Base-by-base conservation (phyloP, 2,888 invertebrate genomes). In the Choristoneura rosaceana region DNA sequence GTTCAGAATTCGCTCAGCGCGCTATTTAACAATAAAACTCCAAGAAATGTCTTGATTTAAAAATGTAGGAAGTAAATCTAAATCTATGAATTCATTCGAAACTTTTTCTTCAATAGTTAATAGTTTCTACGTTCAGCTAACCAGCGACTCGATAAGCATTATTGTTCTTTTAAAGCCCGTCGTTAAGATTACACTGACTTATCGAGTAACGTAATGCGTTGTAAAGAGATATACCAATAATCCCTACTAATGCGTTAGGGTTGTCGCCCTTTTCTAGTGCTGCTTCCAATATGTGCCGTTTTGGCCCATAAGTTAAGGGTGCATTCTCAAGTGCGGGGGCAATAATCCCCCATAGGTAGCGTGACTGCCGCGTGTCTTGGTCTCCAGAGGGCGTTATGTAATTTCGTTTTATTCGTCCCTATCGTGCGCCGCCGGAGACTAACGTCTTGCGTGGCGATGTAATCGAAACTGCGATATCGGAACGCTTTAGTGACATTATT, bases 171-270 rank as follows among this genome's bases (percentile, higher is more conserved):
- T 84, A 86, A 87, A 88, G 83, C 81, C 78, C 78, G 74, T 81
- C 81, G 81, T 87, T 78, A 86, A 90, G 90, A 91, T 90, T 89
- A 90, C 81, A 82, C 82, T 84, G 85, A 86, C 87, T 91, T 91
- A 90, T 89, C 89, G 84, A 79, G 85, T 84, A 85, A 83, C 83
- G 82, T 89, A 88, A 90, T 87, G 89, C 86, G 82, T 82, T 86
- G 87, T 90, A 85, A 90, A 90, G 85, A 86, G 89, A 90, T 89
- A 90, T 89, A 83, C 84, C 89, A 88, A 89, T 92, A 91, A 92
- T 91, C 90, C 88, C 77, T 77, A 81, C 81, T 89, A 89, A 91
- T 88, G 86, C 84, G 81, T 80, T 79, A 87, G 91, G 90, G 89
- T 86, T 84, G 84, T 83, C 87, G 85, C 87, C 88, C 88, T 85